phyloP scores from a whole-genome alignment of 2,113 vertebrate genomes.

The Nanorana parkeri region DNA sequence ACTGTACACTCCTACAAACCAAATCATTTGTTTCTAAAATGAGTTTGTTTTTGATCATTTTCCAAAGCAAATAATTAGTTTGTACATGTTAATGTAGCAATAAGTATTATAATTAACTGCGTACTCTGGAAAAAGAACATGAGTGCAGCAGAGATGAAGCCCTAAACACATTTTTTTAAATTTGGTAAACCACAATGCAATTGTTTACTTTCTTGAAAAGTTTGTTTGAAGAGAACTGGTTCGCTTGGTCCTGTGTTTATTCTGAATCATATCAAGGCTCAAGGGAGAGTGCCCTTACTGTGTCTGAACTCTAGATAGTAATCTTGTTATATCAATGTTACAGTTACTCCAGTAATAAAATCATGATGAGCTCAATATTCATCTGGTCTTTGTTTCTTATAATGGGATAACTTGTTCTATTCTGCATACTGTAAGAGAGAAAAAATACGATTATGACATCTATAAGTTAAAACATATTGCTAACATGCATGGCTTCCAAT shows the following conservation, averaged over 20 bases:
- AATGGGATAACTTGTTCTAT: constrained; percentile 52
- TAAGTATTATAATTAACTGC: background rate
- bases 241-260: background rate
- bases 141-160: background rate
- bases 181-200: constrained; percentile 37
- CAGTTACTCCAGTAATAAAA: constrained; percentile 32
- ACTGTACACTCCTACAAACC: too few species aligned
- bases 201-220: constrained; percentile 14
- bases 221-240: constrained; percentile 30
- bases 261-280: constrained; percentile 28
- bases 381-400: constrained; percentile 47
- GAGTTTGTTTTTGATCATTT: background rate
- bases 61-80: constrained; percentile 4
- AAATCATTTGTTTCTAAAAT: background rate
- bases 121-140: background rate
- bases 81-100: background rate
- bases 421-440: constrained; percentile 29
- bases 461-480: constrained; percentile 50
- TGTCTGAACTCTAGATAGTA: constrained; percentile 37
- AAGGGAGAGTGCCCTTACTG: constrained; percentile 22
- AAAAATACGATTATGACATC: constrained; percentile 30
- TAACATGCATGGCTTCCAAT: constrained; percentile 33
- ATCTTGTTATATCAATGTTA: constrained; percentile 34
- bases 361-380: constrained; percentile 37
- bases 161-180: background rate